A percentile compares a stretch with the other conserved stretches of the same genome.
phyloP scores from a whole-genome alignment of 2,797 vertebrate species.

The Anabas testudineus region DNA sequence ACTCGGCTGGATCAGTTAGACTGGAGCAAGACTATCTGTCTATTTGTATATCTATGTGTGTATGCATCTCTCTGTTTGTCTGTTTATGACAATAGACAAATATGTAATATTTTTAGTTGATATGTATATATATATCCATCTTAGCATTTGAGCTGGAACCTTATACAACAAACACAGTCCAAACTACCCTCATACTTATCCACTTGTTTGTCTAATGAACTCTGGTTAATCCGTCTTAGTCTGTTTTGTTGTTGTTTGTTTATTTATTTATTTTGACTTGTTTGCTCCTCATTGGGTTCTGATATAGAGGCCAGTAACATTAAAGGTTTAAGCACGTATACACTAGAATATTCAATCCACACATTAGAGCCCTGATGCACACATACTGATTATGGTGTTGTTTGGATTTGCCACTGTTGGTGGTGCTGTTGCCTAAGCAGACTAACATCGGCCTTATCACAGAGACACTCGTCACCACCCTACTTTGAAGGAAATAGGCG shows the following conservation, averaged over 20 bases:
- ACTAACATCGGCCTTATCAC: neutral
- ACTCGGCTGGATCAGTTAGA: slow-evolving; percentile 46
- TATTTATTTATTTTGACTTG: too few species aligned
- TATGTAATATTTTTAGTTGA: too few species aligned
- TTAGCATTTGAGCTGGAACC: neutral
- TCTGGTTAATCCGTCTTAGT: neutral
- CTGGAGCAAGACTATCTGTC: slow-evolving; percentile 21
- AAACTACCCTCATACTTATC: neutral
- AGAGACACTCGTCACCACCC: slow-evolving; percentile 23
- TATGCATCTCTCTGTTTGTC: slow-evolving; percentile 15
- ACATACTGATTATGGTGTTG: neutral
- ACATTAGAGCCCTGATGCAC: neutral
- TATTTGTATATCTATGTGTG: slow-evolving; percentile 2
- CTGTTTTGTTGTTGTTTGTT: too few species aligned
- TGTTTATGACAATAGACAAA: too few species aligned
- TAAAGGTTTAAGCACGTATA: too few species aligned
- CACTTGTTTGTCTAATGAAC: neutral
- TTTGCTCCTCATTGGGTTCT: neutral
- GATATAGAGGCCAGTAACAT: neutral
- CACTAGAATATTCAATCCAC: neutral
- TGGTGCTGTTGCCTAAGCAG: slow-evolving; percentile 79
- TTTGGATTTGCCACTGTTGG: slow-evolving; percentile 62
- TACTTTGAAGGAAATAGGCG: slow-evolving; percentile 14
- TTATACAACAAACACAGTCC: neutral
- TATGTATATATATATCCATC: neutral